phyloP scores from a whole-genome alignment of 2,797 vertebrate genomes.

The Platalea minor region DNA sequence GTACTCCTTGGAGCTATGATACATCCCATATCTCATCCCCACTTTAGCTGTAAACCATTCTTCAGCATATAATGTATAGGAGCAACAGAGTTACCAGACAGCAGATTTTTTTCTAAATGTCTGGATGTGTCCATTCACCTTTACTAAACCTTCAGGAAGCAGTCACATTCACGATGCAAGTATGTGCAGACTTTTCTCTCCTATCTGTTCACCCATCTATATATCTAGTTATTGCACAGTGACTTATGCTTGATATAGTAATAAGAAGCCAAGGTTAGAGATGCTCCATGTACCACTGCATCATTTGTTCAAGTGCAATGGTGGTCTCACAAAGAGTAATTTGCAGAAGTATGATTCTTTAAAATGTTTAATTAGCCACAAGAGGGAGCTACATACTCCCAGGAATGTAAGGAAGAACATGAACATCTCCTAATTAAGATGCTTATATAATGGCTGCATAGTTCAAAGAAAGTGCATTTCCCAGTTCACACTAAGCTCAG shows the following conservation, averaged over 20 bases:
- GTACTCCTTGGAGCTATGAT: not conserved
- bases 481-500: constrained; percentile 62
- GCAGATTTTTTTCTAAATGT: not conserved
- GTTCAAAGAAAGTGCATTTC: constrained; percentile 71
- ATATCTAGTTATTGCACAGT: not conserved
- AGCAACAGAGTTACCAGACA: not conserved
- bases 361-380: constrained; percentile 41
- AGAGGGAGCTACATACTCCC: constrained; percentile 59
- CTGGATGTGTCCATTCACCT: not conserved
- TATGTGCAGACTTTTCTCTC: not conserved
- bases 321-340: not conserved
- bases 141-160: not conserved
- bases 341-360: not conserved
- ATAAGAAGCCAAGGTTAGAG: not conserved
- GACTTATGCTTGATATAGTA: rapidly evolving
- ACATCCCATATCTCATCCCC: not conserved
- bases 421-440: constrained; percentile 49
- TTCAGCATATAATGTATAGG: rapidly evolving
- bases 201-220: rapidly evolving
- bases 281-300: not conserved
- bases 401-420: not conserved
- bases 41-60: not conserved
- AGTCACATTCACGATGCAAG: rapidly evolving
- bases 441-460: constrained; percentile 47
- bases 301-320: not conserved